phyloP scores from a whole-genome alignment of 2,888 invertebrate genomes.

The Pseudococcus viburni region DNA sequence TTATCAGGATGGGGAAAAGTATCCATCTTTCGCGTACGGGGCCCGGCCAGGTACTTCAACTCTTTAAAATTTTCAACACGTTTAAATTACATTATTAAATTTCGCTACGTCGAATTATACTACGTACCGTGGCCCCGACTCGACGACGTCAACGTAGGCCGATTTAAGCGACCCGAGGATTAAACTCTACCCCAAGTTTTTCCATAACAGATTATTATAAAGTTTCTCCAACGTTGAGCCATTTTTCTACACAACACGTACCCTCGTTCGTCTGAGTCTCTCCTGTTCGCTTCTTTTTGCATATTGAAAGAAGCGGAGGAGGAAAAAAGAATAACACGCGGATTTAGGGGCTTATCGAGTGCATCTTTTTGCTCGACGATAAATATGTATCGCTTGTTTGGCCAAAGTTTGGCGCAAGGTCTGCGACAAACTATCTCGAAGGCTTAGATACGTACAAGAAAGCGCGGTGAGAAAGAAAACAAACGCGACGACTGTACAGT shows the following conservation, averaged over 20 bases:
- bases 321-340: no score
- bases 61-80: slow-evolving; percentile 7
- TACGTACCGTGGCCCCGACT: not conserved
- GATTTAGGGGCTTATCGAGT: no score
- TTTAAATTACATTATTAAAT: slow-evolving; percentile 43
- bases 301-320: no score
- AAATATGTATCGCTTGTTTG: not conserved
- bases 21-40: no score
- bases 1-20: not conserved
- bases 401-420: not conserved
- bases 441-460: no score
- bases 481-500: no score
- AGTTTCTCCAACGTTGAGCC: not conserved
- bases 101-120: not conserved
- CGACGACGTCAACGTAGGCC: not conserved
- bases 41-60: not conserved
- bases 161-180: not conserved
- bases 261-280: not conserved
- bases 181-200: not conserved
- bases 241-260: slow-evolving; percentile 11
- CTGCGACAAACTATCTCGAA: no score
- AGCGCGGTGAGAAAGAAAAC: no score
- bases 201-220: not conserved
- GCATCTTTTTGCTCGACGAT: no score
- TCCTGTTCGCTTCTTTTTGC: no score